Evolutionary conservation across 2,888 invertebrate genomes (phyloP).

Genomic region (Pristionchus fissidentatus): DNA sequence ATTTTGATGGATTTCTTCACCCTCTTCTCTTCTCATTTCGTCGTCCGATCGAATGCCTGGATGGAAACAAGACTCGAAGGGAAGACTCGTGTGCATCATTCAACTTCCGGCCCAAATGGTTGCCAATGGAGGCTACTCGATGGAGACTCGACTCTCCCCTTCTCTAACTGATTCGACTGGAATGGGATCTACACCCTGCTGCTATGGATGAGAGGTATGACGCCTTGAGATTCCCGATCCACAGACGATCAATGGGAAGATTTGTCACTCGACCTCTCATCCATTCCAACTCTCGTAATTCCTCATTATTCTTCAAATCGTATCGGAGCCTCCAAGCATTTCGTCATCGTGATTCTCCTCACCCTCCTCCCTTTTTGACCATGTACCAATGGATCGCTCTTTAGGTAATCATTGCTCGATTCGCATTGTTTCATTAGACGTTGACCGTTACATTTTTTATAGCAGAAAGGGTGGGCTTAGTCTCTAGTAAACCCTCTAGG

Average conservation of each 20-base stretch:
- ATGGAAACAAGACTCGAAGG: slow-evolving; percentile 5
- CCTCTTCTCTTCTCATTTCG: too few species aligned
- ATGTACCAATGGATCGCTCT: neutral
- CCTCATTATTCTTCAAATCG: neutral
- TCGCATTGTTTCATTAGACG: neutral
- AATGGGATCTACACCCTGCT: neutral
- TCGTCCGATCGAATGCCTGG: neutral
- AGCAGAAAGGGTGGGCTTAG: too few species aligned
- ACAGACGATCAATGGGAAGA: slow-evolving; percentile 32
- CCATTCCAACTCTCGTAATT: neutral
- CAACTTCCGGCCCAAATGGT: slow-evolving; percentile 13
- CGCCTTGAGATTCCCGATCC: slow-evolving; percentile 42
- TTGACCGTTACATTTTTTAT: slow-evolving; percentile 7
- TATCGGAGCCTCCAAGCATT: neutral
- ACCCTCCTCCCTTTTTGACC: neutral
- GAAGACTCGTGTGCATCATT: slow-evolving; percentile 30
- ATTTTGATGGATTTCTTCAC: too few species aligned
- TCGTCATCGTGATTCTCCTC: neutral
- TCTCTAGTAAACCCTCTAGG: slow-evolving; percentile 14
- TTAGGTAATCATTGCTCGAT: neutral
- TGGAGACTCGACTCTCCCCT: slow-evolving; percentile 18
- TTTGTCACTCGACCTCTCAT: slow-evolving; percentile 6
- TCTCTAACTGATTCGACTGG: neutral
- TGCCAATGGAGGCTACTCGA: slow-evolving; percentile 38
- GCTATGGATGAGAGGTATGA: slow-evolving; percentile 30